Base-by-base conservation (phyloP, 2,888 invertebrate genomes). In the Lasioglossum calceatum region DNA sequence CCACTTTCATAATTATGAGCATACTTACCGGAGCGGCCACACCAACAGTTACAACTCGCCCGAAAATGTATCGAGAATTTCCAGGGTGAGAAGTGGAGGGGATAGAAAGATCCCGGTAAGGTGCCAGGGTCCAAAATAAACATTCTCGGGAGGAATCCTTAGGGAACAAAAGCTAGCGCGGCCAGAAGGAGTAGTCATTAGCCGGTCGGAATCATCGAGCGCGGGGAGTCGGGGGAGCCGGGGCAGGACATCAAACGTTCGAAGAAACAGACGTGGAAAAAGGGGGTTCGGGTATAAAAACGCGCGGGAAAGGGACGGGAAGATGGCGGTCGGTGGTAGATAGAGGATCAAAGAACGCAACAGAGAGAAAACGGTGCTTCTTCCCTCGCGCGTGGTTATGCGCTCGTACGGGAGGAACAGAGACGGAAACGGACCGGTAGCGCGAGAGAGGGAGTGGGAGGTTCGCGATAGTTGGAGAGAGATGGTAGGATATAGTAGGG, bases 281-380 rank as follows among this genome's bases (percentile, higher is more conserved):
- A 79, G 64, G n/a, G 36, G n/a, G 36, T 58, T 64, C 8, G 36
- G 36, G 76, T 19, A 39, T 75, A 79, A 77, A 83, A 77, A 76
- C 32, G 58, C 42, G 32, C 19, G 74, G 54, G 16, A 72, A 58
- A 76, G 61, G 27, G 32, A 73, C 54, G 44, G 42, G 36, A 32
- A 27, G 50, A 74, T 36, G 74, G 74, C 71, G 71, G 36, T 64
- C 67, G 36, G 54, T 64, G 50, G 64, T 50, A 73, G 61, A 50
- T 58, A 58, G 47, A 71, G 74, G 58, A 84, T 84, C 70, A 83
- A 76, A 79, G 44, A 82, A 44, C 67, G 72, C 73, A 58, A 36
- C 73, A 10, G 71, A 42, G 42, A 14, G 27, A 71, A 23, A 71
- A 23, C 16, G 54, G 58, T 19, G 78, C 47, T 47, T 36, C n/a